phyloP scores from a whole-genome alignment of 1,140 invertebrate genomes.

The Thereuonema tuberculata region DNA sequence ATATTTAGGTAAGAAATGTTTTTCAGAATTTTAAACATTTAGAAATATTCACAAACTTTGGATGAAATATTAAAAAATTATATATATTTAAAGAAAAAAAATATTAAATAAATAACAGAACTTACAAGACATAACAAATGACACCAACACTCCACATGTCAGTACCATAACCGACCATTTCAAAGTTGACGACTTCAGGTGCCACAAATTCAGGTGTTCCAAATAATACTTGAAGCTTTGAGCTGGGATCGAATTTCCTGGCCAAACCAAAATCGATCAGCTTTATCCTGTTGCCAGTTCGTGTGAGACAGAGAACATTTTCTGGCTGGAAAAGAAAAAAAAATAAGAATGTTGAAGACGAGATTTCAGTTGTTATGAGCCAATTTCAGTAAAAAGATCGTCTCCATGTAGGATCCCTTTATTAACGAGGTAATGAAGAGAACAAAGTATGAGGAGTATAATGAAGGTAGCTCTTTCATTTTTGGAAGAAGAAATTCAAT shows the following conservation, averaged over 20 bases:
- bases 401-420: too few species aligned
- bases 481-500: too few species aligned
- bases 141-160: constrained; percentile 98
- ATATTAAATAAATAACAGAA: constrained; percentile 24
- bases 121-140: constrained; percentile 95
- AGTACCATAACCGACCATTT: constrained; percentile 82
- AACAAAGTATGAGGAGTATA: neutral
- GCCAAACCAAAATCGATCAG: constrained; percentile 96
- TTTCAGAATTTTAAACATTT: too few species aligned
- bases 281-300: constrained; percentile 90
- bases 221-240: constrained; percentile 83
- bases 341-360: too few species aligned
- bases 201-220: constrained; percentile 98
- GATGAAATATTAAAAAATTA: too few species aligned
- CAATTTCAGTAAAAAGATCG: neutral
- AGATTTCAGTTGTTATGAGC: constrained; percentile 2
- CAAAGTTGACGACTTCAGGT: constrained; percentile 96
- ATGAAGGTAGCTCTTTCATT: too few species aligned
- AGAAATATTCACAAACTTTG: too few species aligned
- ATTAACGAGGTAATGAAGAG: neutral
- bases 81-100: too few species aligned
- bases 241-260: constrained; percentile 74
- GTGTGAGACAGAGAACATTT: constrained; percentile 89
- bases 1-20: too few species aligned
- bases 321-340: constrained; percentile 57